Evolutionary conservation across 2,113 vertebrate species (phyloP), one percentile per base, ranked within the genome.

Genomic region (Ceyx melanurus): DNA sequence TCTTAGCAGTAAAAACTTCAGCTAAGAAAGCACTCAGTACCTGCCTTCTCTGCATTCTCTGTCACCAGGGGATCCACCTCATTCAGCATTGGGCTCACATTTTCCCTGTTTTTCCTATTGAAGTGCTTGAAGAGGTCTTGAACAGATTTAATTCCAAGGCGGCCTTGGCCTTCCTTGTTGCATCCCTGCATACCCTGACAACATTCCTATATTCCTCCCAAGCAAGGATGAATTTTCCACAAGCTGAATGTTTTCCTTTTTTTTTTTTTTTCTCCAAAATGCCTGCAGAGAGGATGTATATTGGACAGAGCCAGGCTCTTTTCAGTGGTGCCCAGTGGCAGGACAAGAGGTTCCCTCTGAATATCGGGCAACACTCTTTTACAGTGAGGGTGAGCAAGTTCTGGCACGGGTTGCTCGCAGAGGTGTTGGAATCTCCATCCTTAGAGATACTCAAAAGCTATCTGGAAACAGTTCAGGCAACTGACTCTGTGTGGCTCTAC

Each of bases 331-430:
- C 8, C 31, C 25, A 50, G 40, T 31, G 19, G 10, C 40, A 37
- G 26, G 43, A 45, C 10, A 1, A 75, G 21, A 64, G 9, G 2
- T 50, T 71, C 9, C 10, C 6, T 62, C n/a, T 43, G 11, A 65
- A 7, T 18, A 19, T 2, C 10, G 3, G 19, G 43, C 7, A 56
- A 5, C 1, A 1, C 21, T 51, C 2, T 64, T 75, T 17, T 2
- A 13, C 29, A 2, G 0, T 29, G 56, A 40, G 29, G 14, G 31
- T 57, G 20, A 40, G 7, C 2, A 18, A 66, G 20, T 23, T 3
- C 23, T 66, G 29, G 20, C 40, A 70, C 56, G 56, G 42, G 31
- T 18, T 80, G 25, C 28, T 9, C 5, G 14, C 21, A 50, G 16
- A 26, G 26, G 21, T 35, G 3, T 13, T 72, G 19, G 33, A 72